Base-by-base conservation (phyloP, 2,113 vertebrate species). In the Odocoileus hemionus region DNA sequence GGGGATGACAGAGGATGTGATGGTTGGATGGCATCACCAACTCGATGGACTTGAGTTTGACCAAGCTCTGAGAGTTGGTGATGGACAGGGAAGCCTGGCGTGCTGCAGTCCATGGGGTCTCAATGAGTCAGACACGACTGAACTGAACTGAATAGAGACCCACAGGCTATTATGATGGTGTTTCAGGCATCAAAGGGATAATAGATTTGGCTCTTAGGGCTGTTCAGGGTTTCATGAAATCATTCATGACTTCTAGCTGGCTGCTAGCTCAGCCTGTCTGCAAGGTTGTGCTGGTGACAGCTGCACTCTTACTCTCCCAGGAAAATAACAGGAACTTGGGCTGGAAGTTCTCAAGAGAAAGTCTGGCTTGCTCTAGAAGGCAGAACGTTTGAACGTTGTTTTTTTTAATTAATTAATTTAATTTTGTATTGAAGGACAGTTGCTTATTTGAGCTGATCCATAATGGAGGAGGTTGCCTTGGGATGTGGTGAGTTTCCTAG, bases 51-150 rank as follows among this genome's bases (percentile, higher is more conserved):
- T 12, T 70, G 67, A 70, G 67, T 39, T 70, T 23, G 19, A 70
- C 19, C 36, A 23, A 70, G 17, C 64, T 70, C 64, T 70, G 64
- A 70, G 64, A 36, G n/a, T 2, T 36, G 64, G 4, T 70, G 64
- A 36, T 70, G n/a, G 64, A 64, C 60, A 61, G 28, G n/a, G n/a
- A 70, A 36, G 64, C 33, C 64, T 67, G 64, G 17, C 1, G 8
- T 36, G 64, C 64, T 21, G 4, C 33, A 36, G n/a, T 70, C 17
- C n/a, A 36, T 21, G 17, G 64, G 64, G 64, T 67, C 33, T n/a
- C 33, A 21, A 1, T 19, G 64, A 67, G 64, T 67, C 2, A 0
- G 64, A 70, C 64, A 36, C 1, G 2, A 39, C n/a, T 23, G n/a
- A 39, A 23, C n/a, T 70, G 64, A 36, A 70, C 67, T 70, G 67